These are phyloP conservation scores for Tenthredo notha DNA, from an alignment of 2,888 invertebrate genomes.

Conservation along the genomic window DNA sequence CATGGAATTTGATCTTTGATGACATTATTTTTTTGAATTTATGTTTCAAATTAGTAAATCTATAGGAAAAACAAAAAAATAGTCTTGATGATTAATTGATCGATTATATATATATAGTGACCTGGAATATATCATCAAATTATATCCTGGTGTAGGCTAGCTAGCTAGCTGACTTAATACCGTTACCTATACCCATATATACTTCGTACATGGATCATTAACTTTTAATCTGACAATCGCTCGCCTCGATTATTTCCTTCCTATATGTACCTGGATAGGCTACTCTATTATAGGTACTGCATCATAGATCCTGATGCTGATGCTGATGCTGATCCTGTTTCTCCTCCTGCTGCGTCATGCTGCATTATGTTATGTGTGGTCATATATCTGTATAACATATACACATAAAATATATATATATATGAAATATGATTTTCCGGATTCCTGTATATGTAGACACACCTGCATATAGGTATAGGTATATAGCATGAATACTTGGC, in stretches of 20 bases:
- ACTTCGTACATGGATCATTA: neutral
- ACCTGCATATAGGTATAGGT: neutral
- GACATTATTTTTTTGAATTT: neutral
- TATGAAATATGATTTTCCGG: neutral
- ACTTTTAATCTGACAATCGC: conserved; percentile 10
- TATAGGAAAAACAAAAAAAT: neutral
- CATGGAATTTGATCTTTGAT: neutral
- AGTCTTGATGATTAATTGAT: neutral
- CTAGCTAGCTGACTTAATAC: neutral
- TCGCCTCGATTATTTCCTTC: conserved; percentile 9
- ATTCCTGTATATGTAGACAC: neutral
- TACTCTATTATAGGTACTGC: neutral
- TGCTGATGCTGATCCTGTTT: conserved; percentile 4
- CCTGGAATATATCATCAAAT: conserved; percentile 1
- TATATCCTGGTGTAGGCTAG: neutral
- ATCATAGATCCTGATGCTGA: neutral
- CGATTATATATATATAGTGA: neutral
- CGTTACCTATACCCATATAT: neutral
- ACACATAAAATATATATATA: neutral
- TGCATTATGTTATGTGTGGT: neutral
- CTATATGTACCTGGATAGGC: neutral
- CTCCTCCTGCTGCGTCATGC: neutral
- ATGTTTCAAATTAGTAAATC: neutral
- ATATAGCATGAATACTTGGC: neutral
- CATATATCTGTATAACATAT: neutral